Base-by-base conservation (phyloP, 2,113 vertebrate genomes). In the Scalopus aquaticus region DNA sequence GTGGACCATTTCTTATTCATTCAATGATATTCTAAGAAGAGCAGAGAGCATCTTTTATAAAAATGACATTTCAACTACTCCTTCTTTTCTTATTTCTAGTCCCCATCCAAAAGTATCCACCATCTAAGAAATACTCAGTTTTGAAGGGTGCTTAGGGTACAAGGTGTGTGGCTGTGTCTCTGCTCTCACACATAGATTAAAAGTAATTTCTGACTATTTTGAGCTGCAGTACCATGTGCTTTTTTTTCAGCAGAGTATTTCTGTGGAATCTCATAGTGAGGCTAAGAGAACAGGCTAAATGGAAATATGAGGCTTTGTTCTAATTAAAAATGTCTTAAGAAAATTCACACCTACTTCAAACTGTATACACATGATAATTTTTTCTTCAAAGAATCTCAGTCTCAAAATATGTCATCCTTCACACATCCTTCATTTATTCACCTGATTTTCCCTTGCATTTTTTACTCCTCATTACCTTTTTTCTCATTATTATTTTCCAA, bases 71-170 rank as follows among this genome's bases (percentile, higher is more conserved):
- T 95, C 37, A 90, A 83, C 37, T 28, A 44, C 15, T 58, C 22
- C 90, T 92, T 85, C 90, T 92, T 85, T 72, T 80, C 70, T 96
- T 87, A 87, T 77, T 93, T 88, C 80, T 62, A 92, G 60, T 39
- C 16, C 13, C 95, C 20, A 39, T 12, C 74, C 13, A 77, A 89
- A 92, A 90, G 17, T 77, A 88, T 44, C 11, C 64, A 62, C 39
- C 9, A 69, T 58, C 73, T 84, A 83, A 93, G 60, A 91, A 49
- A 85, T 22, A 22, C 28, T 91, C 42, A 35, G 22, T 56, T 88
- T 69, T 78, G 74, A 86, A 89, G 42, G 37, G 17, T 20, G 26
- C 10, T 44, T 10, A 16, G 20, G 35, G 17, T 39, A 37, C 37
- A 77, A 81, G 44, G 42, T 86, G 65, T 39, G 17, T 12, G 84